Base-by-base conservation (phyloP, 2,113 vertebrate genomes). In the Colistium nudipinnis region DNA sequence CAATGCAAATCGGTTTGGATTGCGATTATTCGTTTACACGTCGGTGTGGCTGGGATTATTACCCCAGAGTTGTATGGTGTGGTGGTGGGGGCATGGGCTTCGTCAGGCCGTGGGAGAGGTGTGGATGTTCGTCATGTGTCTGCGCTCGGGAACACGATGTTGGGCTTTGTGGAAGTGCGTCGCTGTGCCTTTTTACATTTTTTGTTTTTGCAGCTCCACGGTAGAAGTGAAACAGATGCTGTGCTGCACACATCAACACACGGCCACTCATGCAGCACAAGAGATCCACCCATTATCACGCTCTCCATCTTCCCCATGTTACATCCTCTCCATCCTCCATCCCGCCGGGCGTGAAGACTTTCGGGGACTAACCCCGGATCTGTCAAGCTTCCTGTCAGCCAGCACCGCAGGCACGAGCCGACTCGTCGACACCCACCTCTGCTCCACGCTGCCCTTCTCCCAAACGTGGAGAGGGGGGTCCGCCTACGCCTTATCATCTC, bases 221-320 rank as follows among this genome's bases (percentile, higher is more conserved):
- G 33, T 80, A 83, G 84, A 87, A 51, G 77, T 76, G 73, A 89
- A 90, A 80, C 89, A 89, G 87, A 90, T 86, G 82, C n/a, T n/a
- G n/a, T 77, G 68, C 64, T 4, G 71, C 83, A 79, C n/a, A 86
- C 80, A 68, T 89, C 87, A 90, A 89, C 87, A 89, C 62, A 63
- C 78, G 64, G 81, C 88, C 86, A 84, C 66, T 87, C 83, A 82
- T 33, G 89, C 73, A 79, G 80, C 83, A 70, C 74, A 54, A 72
- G 61, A 52, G 48, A 49, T 65, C 74, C 76, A 59, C 74, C 80
- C 85, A 65, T n/a, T n/a, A n/a, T n/a, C 76, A 76, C 83, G 72
- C 47, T 63, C 57, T 28, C 35, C 25, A 28, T 49, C 70, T 25
- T 22, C 43, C 48, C 45, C 45, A 67, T 63, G 45, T 38, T 7